Base-by-base conservation (phyloP, 2,888 invertebrate genomes). In the Carterocephalus palaemon region DNA sequence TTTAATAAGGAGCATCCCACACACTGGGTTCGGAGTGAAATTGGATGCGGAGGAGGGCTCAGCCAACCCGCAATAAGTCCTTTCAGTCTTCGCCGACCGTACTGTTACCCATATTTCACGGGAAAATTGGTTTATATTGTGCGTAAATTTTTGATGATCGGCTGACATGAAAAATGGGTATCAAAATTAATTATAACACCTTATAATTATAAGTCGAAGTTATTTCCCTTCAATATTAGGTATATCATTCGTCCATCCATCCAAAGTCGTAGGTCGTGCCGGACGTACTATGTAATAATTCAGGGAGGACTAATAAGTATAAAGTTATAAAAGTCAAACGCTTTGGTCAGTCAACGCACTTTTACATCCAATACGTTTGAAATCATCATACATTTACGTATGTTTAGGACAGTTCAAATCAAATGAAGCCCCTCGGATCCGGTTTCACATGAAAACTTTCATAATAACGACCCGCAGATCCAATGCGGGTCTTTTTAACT, bases 51-150 rank as follows among this genome's bases (percentile, higher is more conserved):
- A 24, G n/a, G 32, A n/a, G 8, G 26, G 15, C 10, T 42, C 4
- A 31, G 22, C 9, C 2, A 20, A 15, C 24, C 28, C 16, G 2
- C 15, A 43, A 36, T 43, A 22, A 42, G 33, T 34, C n/a, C 34
- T 42, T 34, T 22, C 5, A 33, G 28, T 29, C 20, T 7, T 2
- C 17, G 9, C n/a, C n/a, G 16, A 9, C 19, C 13, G 24, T n/a
- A 33, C 13, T 8, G 15, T 22, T 8, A 32, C 40, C 31, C 29
- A 28, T 34, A 28, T 42, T 16, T 34, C 2, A 36, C 22, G 28
- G 36, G 36, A 43, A 43, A 43, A 36, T 36, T 34, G 28, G 22
- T 34, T 42, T 42, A 33, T 33, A 42, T 42, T 42, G 42, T 34
- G 26, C 33, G 20, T 26, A 8, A 24, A 41, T 26, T 40, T 39